Percentiles rank a stretch among this genome's conserved stretches.
These are phyloP conservation scores for Halcyon leucocephala DNA, from an alignment of 2,797 vertebrate species.

Conservation along the genomic window DNA sequence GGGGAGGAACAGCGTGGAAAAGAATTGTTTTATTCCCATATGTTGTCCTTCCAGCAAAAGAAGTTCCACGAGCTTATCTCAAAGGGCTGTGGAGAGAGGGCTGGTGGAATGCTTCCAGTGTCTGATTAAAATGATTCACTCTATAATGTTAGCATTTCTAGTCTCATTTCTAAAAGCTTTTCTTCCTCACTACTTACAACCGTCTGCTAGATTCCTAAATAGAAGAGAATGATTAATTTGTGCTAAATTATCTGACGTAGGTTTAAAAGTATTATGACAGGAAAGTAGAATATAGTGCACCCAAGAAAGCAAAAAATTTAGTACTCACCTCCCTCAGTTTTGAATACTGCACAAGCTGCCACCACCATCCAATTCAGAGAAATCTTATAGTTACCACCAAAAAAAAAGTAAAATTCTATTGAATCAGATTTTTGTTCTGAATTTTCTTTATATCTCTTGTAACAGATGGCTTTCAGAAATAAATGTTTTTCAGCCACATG, in stretches of 20 bases:
- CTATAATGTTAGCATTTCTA: constrained; percentile 61
- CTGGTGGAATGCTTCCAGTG: constrained; percentile 10
- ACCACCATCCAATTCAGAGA: constrained; percentile 19
- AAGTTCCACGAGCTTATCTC: constrained; percentile 47
- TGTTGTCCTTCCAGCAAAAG: constrained; percentile 33
- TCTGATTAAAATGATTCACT: constrained; percentile 71
- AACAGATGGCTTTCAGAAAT: constrained; percentile 61
- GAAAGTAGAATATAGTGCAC: constrained; percentile 38
- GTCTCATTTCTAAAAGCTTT: constrained; percentile 57
- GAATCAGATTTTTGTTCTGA: constrained; percentile 46
- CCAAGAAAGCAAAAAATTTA: constrained; percentile 62
- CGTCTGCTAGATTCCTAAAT: constrained; percentile 45
- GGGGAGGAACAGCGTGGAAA: not conserved
- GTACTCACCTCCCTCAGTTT: not conserved
- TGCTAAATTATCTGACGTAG: constrained; percentile 68
- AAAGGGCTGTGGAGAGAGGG: constrained; percentile 30
- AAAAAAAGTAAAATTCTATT: constrained; percentile 8
- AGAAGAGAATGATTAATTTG: constrained; percentile 63
- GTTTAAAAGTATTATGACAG: constrained; percentile 71
- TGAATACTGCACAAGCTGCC: constrained; percentile 42
- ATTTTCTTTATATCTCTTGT: constrained; percentile 38
- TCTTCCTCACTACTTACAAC: constrained; percentile 54
- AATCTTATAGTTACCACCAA: constrained; percentile 47
- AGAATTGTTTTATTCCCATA: constrained; percentile 44
- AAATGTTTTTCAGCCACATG: constrained; percentile 23